Conservation (phyloP, 2,797 vertebrate species). For the Loris lydekkerianus region DNA sequence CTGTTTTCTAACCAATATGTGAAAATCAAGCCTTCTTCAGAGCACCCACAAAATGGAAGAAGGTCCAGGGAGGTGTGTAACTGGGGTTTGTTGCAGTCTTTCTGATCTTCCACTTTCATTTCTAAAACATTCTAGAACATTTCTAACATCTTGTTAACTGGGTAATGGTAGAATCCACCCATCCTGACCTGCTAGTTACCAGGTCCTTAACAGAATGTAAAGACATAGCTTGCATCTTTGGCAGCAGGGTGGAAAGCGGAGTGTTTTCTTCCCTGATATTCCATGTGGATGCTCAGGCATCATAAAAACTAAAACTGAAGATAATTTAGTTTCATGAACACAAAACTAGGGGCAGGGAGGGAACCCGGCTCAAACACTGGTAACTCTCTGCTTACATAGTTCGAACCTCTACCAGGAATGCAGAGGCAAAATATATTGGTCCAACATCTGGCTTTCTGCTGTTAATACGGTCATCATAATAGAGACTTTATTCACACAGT, state of each 20-base stretch:
- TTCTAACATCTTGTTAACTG: neutral
- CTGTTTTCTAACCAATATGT: neutral
- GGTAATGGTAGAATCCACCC: neutral
- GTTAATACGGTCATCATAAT: neutral
- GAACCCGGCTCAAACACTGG: neutral
- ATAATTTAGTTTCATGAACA: neutral
- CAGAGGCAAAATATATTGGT: neutral
- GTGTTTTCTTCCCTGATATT: neutral
- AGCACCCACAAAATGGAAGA: neutral
- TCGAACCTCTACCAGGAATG: conserved; percentile 17
- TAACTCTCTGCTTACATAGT: neutral
- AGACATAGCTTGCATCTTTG: neutral
- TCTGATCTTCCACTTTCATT: neutral
- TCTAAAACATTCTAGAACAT: conserved; percentile 38
- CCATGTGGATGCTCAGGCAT: neutral
- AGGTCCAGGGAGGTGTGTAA: neutral
- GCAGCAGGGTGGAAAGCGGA: neutral
- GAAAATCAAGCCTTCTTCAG: conserved; percentile 27
- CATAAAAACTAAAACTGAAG: neutral
- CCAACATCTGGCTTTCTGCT: neutral
- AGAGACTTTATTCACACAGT: neutral
- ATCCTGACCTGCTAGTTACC: neutral
- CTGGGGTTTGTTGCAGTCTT: neutral
- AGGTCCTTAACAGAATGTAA: neutral
- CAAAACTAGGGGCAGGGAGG: neutral